These are phyloP conservation scores for Pogonophryne albipinna DNA, from an alignment of 2,797 vertebrate species.

Conservation along the genomic window DNA sequence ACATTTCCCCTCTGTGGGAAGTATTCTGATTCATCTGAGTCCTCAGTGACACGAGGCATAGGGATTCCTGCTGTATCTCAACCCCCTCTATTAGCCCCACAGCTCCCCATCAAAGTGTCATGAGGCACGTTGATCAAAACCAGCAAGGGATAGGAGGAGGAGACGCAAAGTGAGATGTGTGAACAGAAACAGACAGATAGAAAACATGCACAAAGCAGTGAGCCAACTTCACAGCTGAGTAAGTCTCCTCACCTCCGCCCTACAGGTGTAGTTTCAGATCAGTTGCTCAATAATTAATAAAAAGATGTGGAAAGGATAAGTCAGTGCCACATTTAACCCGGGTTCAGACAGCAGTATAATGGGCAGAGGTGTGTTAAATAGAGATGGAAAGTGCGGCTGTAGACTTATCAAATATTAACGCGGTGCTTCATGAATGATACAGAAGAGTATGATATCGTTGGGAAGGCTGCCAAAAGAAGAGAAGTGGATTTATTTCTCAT, in stretches of 20 bases:
- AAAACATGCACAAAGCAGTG: conserved; percentile 42
- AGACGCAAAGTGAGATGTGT: conserved; percentile 42
- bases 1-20: too few species aligned
- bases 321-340: conserved; percentile 36
- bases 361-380: conserved; percentile 62
- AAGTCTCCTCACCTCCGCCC: conserved; percentile 37
- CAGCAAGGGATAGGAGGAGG: conserved; percentile 20
- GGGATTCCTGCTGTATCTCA: conserved; percentile 52
- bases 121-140: conserved; percentile 67
- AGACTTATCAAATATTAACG: conserved; percentile 83
- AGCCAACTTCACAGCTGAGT: conserved; percentile 63
- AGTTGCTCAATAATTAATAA: conserved; percentile 64
- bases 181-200: conserved; percentile 48
- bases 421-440: conserved; percentile 71
- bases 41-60: conserved; percentile 46
- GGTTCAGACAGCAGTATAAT: conserved; percentile 30
- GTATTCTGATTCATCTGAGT: background rate
- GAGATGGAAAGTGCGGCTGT: conserved; percentile 61
- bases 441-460: conserved; percentile 61
- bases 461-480: conserved; percentile 32
- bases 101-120: conserved; percentile 77
- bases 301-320: conserved; percentile 43
- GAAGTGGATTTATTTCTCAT: conserved; percentile 35
- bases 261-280: conserved; percentile 51
- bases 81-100: conserved; percentile 53